Conservation (phyloP, 2,113 vertebrate genomes). For the Lipophrys pholis region DNA sequence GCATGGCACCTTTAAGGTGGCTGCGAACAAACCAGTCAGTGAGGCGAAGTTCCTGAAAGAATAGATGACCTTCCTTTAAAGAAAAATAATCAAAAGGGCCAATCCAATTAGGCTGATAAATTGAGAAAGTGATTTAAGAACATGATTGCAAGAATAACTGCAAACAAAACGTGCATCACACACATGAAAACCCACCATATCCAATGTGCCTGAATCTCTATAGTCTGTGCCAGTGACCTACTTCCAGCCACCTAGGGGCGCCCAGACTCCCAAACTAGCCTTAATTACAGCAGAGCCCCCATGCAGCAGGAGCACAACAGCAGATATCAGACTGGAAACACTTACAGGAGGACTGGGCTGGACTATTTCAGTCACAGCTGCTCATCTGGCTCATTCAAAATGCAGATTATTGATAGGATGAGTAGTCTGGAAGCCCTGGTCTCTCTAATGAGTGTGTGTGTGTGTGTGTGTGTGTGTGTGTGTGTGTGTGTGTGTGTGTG, state of each 20-base stretch:
- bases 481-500: constrained; percentile 25
- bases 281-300: constrained; percentile 75
- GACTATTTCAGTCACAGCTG: constrained; percentile 73
- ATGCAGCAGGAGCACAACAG: constrained; percentile 60
- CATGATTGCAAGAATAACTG: constrained; percentile 16
- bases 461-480: constrained; percentile 9
- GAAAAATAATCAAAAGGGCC: not conserved
- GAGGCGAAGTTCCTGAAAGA: not conserved
- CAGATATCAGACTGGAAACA: constrained; percentile 69
- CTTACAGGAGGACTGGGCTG: constrained; percentile 68
- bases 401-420: constrained; percentile 70
- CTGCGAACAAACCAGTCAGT: not conserved
- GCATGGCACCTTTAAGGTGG: constrained; percentile 4
- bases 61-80: not conserved
- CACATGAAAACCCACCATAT: constrained; percentile 39
- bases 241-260: constrained; percentile 74
- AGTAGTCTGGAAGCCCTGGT: constrained; percentile 39
- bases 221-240: constrained; percentile 82
- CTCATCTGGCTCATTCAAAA: constrained; percentile 71
- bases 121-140: not conserved
- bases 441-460: constrained; percentile 36
- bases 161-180: constrained; percentile 30
- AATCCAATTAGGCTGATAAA: not conserved
- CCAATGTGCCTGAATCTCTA: constrained; percentile 45
- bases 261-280: constrained; percentile 75